These are phyloP conservation scores for Zapornia atra DNA, from an alignment of 2,113 vertebrate species.

Conservation along the genomic window DNA sequence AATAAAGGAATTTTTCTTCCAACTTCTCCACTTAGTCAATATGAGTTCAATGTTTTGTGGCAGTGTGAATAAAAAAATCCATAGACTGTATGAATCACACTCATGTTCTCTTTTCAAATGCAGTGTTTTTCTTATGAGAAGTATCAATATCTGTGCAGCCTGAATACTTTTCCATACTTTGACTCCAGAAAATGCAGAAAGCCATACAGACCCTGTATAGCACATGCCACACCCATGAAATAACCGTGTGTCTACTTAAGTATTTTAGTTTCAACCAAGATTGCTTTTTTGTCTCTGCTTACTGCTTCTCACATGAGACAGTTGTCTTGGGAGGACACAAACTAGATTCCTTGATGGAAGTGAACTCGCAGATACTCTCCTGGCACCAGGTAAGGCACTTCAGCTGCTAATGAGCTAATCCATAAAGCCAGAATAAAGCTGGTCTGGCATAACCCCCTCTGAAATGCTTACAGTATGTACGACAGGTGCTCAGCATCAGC, in stretches of 20 bases:
- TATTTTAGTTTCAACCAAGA: not conserved
- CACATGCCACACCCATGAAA: not conserved
- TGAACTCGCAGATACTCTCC: not conserved
- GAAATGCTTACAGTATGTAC: rapidly evolving
- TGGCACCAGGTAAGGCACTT: not conserved
- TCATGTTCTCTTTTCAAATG: not conserved
- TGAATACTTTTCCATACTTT: not conserved
- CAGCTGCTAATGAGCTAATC: not conserved
- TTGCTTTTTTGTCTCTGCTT: not conserved
- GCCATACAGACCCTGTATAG: no score
- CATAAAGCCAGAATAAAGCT: not conserved
- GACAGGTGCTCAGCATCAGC: rapidly evolving
- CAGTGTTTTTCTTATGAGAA: not conserved
- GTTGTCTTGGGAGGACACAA: not conserved
- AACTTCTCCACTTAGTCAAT: not conserved
- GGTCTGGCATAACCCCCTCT: not conserved
- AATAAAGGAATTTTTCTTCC: not conserved
- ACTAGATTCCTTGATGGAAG: not conserved
- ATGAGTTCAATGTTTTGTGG: not conserved
- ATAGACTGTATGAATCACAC: not conserved
- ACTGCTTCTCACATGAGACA: not conserved
- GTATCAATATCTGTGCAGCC: not conserved
- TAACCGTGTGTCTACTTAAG: rapidly evolving
- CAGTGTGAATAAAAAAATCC: not conserved
- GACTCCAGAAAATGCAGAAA: not conserved